Evolutionary conservation across 1,140 invertebrate genomes (phyloP).

Genomic region (Trichonephila inaurata): DNA sequence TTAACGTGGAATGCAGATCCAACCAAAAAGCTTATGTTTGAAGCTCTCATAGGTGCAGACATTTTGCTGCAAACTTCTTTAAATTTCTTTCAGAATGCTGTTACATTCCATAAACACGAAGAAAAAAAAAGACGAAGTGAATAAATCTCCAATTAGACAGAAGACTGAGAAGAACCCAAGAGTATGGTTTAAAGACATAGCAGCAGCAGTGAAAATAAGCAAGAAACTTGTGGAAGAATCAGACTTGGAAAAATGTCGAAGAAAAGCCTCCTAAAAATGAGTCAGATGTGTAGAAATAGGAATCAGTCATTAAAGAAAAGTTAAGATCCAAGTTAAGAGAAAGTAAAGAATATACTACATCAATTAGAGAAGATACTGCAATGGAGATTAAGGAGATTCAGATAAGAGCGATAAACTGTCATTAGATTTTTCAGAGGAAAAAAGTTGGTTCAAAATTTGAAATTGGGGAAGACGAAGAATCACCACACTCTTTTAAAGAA

Average conservation of each 20-base stretch:
- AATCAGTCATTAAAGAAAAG: conserved; percentile 32
- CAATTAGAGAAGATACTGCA: conserved; percentile 21
- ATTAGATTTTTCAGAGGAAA: neutral
- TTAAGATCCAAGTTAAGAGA: neutral
- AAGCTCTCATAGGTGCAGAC: no score
- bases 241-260: conserved; percentile 43
- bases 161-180: conserved; percentile 8
- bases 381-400: neutral
- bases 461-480: conserved; percentile 48
- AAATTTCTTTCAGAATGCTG: no score
- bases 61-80: no score
- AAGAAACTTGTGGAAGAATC: conserved; percentile 70
- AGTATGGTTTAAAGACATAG: conserved; percentile 1
- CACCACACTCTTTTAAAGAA: neutral
- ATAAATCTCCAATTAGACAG: neutral
- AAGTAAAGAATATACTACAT: neutral
- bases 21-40: no score
- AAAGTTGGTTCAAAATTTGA: neutral
- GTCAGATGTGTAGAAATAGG: conserved; percentile 46
- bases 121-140: no score
- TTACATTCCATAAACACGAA: no score
- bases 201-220: conserved; percentile 78
- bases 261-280: conserved; percentile 28
- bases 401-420: neutral
- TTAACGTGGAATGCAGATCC: no score